A percentile compares a stretch with the other conserved stretches of the same genome.
These are phyloP conservation scores for Danio choprae DNA, from an alignment of 2,797 vertebrate species.

Conservation along the genomic window DNA sequence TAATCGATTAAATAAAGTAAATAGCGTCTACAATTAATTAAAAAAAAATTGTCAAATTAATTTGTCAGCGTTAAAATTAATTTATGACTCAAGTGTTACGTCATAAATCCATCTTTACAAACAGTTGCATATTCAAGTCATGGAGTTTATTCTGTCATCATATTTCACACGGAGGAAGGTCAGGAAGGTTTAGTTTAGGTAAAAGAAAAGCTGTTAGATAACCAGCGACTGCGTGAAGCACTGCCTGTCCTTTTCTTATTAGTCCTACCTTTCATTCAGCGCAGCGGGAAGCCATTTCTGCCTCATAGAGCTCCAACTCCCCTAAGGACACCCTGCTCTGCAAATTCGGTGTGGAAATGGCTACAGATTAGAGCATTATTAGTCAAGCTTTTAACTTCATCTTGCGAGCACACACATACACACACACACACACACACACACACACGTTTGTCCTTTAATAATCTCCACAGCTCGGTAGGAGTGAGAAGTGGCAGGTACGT, in stretches of 20 bases:
- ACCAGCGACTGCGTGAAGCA: constrained; percentile 22
- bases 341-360: constrained; percentile 69
- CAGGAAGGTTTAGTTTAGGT: constrained; percentile 11
- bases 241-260: constrained; percentile 36
- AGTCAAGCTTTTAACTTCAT: constrained; percentile 67
- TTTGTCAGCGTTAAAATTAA: too few species aligned
- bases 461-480: constrained; percentile 4
- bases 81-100: too few species aligned
- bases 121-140: background rate
- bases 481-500: constrained; percentile 8
- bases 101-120: background rate
- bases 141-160: too few species aligned
- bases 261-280: constrained; percentile 52
- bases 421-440: constrained; percentile 13
- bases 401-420: constrained; percentile 15
- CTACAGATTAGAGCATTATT: constrained; percentile 74
- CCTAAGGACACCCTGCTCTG: constrained; percentile 61
- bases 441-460: constrained; percentile 17
- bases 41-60: too few species aligned
- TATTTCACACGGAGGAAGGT: constrained; percentile 7
- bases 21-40: too few species aligned
- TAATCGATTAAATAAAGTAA: too few species aligned
- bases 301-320: constrained; percentile 52
- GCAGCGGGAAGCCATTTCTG: constrained; percentile 50
- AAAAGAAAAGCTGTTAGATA: constrained; percentile 26